Percentiles rank a stretch among this genome's conserved stretches.
Conservation (phyloP, 2,797 vertebrate genomes). For the Lerista edwardsae region DNA sequence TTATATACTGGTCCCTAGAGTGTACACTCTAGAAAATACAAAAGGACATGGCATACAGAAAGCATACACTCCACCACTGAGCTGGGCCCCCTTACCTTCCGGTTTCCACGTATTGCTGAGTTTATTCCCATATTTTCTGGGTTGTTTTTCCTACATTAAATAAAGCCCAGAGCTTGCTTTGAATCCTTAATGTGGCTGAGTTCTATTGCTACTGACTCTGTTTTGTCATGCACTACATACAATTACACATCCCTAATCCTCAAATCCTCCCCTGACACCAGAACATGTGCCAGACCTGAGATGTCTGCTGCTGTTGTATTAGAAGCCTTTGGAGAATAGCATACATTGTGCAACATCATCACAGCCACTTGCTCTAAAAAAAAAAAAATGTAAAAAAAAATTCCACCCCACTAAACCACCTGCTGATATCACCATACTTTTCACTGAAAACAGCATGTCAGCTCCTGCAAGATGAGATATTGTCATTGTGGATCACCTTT, state of each 20-base stretch:
- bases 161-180: constrained; percentile 51
- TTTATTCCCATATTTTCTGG: neutral
- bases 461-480: neutral
- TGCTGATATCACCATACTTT: neutral
- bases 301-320: constrained; percentile 1
- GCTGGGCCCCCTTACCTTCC: neutral
- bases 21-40: too few species aligned
- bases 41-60: accelerated
- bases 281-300: constrained; percentile 61
- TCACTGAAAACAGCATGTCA: neutral
- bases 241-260: constrained; percentile 70
- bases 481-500: neutral
- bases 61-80: neutral
- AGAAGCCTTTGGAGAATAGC: constrained; percentile 16
- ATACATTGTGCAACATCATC: neutral
- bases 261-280: constrained; percentile 67
- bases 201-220: constrained; percentile 69
- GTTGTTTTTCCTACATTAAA: neutral
- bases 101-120: neutral
- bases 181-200: constrained; percentile 64
- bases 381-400: too few species aligned
- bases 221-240: constrained; percentile 71
- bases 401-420: neutral
- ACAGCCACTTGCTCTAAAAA: constrained; percentile 22
- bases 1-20: too few species aligned